Evolutionary conservation across 92 coral and sea anemone species (phyloP).

Genomic region (Actinernus sp.): DNA sequence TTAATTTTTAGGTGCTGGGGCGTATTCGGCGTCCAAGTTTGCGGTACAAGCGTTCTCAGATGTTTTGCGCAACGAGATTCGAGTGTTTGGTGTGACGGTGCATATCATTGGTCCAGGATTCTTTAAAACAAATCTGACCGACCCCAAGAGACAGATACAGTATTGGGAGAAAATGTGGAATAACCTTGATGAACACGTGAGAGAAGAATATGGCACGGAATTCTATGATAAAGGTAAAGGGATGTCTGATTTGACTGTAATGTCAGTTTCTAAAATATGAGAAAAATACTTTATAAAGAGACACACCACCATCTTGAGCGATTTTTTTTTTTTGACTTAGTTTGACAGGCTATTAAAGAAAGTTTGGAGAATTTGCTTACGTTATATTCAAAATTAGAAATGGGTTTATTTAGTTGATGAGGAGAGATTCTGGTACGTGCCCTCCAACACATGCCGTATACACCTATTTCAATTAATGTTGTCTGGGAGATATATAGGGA

Average conservation of each 20-base stretch:
- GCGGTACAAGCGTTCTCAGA: slow-evolving; percentile 76
- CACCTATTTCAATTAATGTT: too few species aligned
- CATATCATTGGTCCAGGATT: slow-evolving; percentile 80
- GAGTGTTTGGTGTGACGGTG: slow-evolving; percentile 60
- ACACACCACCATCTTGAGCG: not conserved
- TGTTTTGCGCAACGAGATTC: slow-evolving; percentile 64
- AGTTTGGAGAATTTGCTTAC: too few species aligned
- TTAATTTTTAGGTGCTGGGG: slow-evolving; percentile 24
- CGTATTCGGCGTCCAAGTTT: slow-evolving; percentile 76
- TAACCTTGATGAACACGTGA: slow-evolving; percentile 38
- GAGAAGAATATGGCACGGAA: slow-evolving; percentile 57
- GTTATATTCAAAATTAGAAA: too few species aligned
- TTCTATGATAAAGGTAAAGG: slow-evolving; percentile 39
- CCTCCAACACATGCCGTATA: too few species aligned
- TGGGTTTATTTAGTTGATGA: too few species aligned
- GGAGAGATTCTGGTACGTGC: too few species aligned
- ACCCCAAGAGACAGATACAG: slow-evolving; percentile 1
- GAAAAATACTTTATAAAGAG: not conserved
- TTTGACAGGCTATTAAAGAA: slow-evolving; percentile 4
- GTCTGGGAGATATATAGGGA: too few species aligned
- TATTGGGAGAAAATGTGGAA: slow-evolving; percentile 37
- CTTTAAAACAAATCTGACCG: slow-evolving; percentile 70
- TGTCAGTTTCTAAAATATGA: not conserved
- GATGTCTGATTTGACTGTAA: not conserved
- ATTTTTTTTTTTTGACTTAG: not conserved